Evolutionary conservation across 2,888 invertebrate genomes (phyloP), one percentile per base, ranked within the genome.

Genomic region (Aethes cnicana): DNA sequence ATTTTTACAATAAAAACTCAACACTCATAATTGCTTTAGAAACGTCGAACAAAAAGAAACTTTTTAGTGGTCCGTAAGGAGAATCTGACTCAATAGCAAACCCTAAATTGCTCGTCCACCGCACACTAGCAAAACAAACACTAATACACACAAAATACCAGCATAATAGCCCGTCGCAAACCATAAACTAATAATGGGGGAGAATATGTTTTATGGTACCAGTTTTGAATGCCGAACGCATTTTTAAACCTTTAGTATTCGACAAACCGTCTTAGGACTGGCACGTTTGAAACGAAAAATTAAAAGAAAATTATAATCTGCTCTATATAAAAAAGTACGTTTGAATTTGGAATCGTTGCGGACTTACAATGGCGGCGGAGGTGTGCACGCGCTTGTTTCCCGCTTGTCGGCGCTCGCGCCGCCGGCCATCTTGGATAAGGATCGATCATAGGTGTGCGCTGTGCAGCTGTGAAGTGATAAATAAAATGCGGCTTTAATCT

Each of bases 171-270:
- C 72, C 66, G 74, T 84, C 83, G 78, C 82, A 78, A 76, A 67
- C 81, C 80, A 85, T 87, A 87, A 86, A 88, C 87, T 87, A 89
- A 90, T 90, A 89, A 88, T 87, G 84, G 88, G 89, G 88, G 88
- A 89, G 85, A 60, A 76, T 81, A 85, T 88, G 84, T 84, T 89
- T 90, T 88, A 88, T 88, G 86, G 77, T 77, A 81, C 81, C 72
- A 82, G 81, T 84, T 88, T 81, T 86, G 85, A 86, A 88, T 87
- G 81, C 80, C 77, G 69, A 76, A 68, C 69, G 68, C 56, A 56
- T 77, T 84, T 85, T 88, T 85, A 82, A 76, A 75, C 68, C 73
- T 80, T 88, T 84, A 89, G 88, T 89, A 68, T 76, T 72, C 68
- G 69, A 63, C 76, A 80, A 76, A 80, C 78, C 76, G 76, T 77